A percentile compares a stretch with the other conserved stretches of the same genome.
Conservation (phyloP, 2,113 vertebrate genomes). For the Hiodon tergisus region DNA sequence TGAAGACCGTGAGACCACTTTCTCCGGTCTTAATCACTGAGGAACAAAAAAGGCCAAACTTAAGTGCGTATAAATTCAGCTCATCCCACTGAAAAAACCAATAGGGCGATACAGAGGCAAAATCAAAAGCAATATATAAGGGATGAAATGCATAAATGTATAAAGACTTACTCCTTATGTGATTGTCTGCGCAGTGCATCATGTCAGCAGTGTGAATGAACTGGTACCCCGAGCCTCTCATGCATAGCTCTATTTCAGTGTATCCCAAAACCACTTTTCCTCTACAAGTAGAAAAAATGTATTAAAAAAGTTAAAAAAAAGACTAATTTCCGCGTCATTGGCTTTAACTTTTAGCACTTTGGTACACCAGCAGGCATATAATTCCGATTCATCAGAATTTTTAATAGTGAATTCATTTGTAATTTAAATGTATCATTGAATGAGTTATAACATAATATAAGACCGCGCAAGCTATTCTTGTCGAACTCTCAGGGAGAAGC, state of each 20-base stretch:
- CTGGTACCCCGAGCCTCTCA: constrained; percentile 68
- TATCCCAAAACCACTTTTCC: constrained; percentile 68
- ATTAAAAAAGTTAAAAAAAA: background rate
- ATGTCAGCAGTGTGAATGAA: constrained; percentile 68
- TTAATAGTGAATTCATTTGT: too few relatives aligned
- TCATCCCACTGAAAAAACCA: too few relatives aligned
- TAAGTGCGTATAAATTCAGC: too few relatives aligned
- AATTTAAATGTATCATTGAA: too few relatives aligned
- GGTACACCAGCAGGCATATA: too few relatives aligned
- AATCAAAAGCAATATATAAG: background rate
- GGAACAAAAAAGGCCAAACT: background rate
- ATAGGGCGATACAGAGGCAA: background rate
- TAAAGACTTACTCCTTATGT: constrained; percentile 59
- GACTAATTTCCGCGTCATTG: too few relatives aligned
- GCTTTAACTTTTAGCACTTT: too few relatives aligned
- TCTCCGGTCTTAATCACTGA: constrained; percentile 76
- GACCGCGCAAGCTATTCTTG: background rate
- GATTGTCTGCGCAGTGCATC: constrained; percentile 70
- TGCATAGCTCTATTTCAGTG: constrained; percentile 61
- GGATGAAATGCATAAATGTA: background rate
- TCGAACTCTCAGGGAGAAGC: background rate
- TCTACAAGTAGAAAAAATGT: constrained; percentile 34
- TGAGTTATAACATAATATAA: too few relatives aligned
- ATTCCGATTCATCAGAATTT: too few relatives aligned
- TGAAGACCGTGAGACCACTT: constrained; percentile 62